These are phyloP conservation scores for Saguinus imperator DNA, from an alignment of 2,113 vertebrate genomes.

Conservation along the genomic window DNA sequence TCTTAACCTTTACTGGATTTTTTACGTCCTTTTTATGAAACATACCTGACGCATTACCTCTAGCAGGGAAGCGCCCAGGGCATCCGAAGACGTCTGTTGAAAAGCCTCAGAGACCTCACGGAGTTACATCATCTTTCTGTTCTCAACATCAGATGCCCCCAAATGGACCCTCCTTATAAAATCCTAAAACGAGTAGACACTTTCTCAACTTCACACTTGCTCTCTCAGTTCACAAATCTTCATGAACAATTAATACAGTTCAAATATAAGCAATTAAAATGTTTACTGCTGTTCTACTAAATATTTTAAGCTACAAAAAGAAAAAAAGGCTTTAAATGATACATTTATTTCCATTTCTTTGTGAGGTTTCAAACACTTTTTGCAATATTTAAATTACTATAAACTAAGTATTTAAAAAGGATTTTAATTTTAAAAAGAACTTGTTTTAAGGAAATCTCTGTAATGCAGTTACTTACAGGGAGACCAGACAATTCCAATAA, in stretches of 20 bases:
- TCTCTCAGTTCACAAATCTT: not conserved
- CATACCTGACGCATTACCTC: not conserved
- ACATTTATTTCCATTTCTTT: constrained; percentile 13
- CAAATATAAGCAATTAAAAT: not conserved
- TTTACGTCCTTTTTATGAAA: not conserved
- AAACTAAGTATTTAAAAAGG: too few relatives aligned
- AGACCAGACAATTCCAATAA: constrained; percentile 29
- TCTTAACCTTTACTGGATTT: not conserved
- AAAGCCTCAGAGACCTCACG: not conserved
- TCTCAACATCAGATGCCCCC: not conserved
- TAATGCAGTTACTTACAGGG: constrained; percentile 36
- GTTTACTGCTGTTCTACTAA: not conserved
- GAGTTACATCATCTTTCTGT: not conserved
- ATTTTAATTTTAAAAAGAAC: not conserved
- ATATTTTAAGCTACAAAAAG: constrained; percentile 6
- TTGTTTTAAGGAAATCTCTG: not conserved
- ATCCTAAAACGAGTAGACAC: not conserved
- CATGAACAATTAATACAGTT: not conserved
- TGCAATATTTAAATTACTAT: not conserved
- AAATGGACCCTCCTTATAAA: not conserved
- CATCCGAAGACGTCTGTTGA: not conserved
- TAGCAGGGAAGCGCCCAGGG: not conserved
- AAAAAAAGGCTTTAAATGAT: not conserved
- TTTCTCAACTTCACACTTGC: not conserved
- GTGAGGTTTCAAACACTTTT: not conserved